Conservation (phyloP, 2,888 invertebrate genomes). For the Anorthoa munda region DNA sequence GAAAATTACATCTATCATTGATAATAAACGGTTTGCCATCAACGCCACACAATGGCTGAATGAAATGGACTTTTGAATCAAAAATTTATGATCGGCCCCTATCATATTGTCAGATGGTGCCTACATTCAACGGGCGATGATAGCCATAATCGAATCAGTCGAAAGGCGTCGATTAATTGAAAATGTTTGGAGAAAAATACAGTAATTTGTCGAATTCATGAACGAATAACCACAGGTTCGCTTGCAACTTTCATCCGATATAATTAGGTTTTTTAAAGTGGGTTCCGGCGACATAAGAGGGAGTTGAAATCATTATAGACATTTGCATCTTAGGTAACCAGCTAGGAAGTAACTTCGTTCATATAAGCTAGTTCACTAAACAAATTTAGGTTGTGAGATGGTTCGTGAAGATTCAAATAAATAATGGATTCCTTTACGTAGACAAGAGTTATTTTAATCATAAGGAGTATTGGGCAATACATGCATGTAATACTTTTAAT, state of each 20-base stretch:
- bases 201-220: conserved; percentile 78
- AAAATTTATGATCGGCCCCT: conserved; percentile 72
- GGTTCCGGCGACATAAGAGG: conserved; percentile 69
- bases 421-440: not conserved
- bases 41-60: conserved; percentile 68
- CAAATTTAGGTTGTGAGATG: not conserved
- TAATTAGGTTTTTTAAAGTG: conserved; percentile 78
- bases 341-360: not conserved
- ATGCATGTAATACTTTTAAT: no score
- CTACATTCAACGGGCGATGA: conserved; percentile 53
- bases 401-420: not conserved
- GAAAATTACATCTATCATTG: conserved; percentile 58
- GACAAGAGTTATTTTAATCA: not conserved
- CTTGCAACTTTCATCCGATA: conserved; percentile 73
- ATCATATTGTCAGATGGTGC: conserved; percentile 72
- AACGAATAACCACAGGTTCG: conserved; percentile 76
- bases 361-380: conserved; percentile 1
- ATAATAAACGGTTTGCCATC: conserved; percentile 62
- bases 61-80: conserved; percentile 70
- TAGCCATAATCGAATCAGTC: conserved; percentile 72
- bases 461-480: not conserved
- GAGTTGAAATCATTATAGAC: not conserved
- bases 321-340: not conserved
- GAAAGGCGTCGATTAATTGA: conserved; percentile 73
- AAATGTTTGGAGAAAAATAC: conserved; percentile 74